phyloP scores from a whole-genome alignment of 2,113 vertebrate species.

The Ploceus nigricollis region DNA sequence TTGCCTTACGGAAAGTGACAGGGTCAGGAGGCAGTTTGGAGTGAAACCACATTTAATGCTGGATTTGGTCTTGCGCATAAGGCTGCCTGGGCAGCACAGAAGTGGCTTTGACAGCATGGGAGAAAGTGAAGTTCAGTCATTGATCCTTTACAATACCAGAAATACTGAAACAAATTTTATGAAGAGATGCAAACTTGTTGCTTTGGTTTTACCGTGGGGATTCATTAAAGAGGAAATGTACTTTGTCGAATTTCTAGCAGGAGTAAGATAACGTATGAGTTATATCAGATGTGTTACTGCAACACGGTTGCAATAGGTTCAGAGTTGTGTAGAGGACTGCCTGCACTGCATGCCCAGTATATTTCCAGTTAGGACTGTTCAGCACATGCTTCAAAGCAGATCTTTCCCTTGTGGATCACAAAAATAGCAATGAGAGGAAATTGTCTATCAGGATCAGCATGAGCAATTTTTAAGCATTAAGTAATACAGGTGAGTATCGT shows the following conservation, averaged over 20 bases:
- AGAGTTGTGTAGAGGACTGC: neutral
- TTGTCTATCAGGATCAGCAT: neutral
- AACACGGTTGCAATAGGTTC: neutral
- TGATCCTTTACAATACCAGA: neutral
- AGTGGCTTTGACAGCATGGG: neutral
- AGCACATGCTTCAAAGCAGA: neutral
- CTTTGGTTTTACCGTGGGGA: neutral
- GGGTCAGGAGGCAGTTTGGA: neutral
- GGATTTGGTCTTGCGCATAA: neutral
- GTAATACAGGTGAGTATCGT: neutral
- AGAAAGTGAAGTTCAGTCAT: neutral
- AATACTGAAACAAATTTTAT: neutral
- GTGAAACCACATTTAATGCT: neutral
- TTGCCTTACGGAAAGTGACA: neutral
- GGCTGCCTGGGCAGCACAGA: neutral
- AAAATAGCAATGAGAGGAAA: neutral
- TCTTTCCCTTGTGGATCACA: neutral
- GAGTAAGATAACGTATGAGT: too few species aligned
- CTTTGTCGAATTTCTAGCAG: neutral
- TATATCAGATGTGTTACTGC: neutral
- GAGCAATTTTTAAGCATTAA: neutral
- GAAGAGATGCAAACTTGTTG: neutral
- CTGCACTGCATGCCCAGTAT: neutral
- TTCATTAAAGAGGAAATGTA: neutral
- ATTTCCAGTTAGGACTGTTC: neutral